These are phyloP conservation scores for Chaetura pelagica DNA, from an alignment of 2,113 vertebrate species.

Conservation along the genomic window DNA sequence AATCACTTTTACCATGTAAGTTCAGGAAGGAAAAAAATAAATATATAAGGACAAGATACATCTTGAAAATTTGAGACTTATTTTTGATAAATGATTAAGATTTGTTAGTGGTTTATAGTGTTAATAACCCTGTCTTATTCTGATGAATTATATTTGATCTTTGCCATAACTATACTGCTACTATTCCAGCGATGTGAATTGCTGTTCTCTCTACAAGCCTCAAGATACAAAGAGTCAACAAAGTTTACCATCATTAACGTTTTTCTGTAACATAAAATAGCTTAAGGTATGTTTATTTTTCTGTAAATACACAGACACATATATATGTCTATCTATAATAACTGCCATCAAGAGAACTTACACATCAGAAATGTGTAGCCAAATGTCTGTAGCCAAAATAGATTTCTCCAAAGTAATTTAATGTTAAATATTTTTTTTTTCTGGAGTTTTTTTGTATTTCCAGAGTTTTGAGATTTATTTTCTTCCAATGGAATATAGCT, in stretches of 20 bases:
- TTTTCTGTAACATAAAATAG: background rate
- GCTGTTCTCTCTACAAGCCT: background rate
- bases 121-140: background rate
- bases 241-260: background rate
- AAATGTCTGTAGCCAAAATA: background rate
- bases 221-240: background rate
- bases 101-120: background rate
- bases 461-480: background rate
- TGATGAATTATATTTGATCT: background rate
- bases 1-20: background rate
- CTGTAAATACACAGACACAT: background rate
- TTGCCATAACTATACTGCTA: background rate
- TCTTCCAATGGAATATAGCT: background rate
- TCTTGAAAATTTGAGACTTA: background rate
- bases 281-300: background rate
- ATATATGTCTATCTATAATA: background rate
- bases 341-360: background rate
- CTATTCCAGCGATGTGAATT: background rate
- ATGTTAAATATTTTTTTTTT: background rate
- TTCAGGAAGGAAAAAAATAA: background rate
- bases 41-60: background rate
- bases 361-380: background rate
- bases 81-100: background rate
- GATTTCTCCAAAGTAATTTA: background rate
- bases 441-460: background rate